These are phyloP conservation scores for Tetheella fluctuosa DNA, from an alignment of 2,888 invertebrate genomes.

Conservation along the genomic window DNA sequence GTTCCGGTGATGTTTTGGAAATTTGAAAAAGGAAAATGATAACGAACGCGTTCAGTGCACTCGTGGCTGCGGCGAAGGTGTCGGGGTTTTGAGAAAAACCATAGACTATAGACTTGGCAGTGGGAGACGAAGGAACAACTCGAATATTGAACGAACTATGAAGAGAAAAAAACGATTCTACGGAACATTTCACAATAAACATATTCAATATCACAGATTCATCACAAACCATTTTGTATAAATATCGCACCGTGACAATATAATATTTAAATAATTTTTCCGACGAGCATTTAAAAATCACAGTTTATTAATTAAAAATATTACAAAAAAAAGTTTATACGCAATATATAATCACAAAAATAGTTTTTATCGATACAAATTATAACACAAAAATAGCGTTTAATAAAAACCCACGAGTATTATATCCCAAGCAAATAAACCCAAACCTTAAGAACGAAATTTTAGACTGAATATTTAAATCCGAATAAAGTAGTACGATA, in stretches of 20 bases:
- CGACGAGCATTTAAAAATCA: constrained; percentile 50
- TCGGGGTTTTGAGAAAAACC: constrained; percentile 20
- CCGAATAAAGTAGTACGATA: constrained; percentile 70
- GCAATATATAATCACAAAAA: constrained; percentile 74
- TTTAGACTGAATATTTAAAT: constrained; percentile 83
- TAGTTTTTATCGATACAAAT: constrained; percentile 53
- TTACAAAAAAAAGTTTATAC: constrained; percentile 52
- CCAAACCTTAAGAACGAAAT: constrained; percentile 81
- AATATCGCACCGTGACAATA: constrained; percentile 63
- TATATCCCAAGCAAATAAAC: constrained; percentile 74
- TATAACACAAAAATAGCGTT: constrained; percentile 55
- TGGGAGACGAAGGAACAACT: constrained; percentile 37
- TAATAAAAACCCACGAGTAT: constrained; percentile 51
- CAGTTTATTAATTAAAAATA: constrained; percentile 55
- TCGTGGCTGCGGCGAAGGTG: constrained; percentile 16
- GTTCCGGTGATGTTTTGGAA: constrained; percentile 20
- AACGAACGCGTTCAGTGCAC: constrained; percentile 24
- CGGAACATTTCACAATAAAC: constrained; percentile 48
- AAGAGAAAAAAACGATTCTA: constrained; percentile 76
- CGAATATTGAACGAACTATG: constrained; percentile 68
- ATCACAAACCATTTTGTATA: constrained; percentile 61
- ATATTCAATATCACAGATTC: constrained; percentile 46
- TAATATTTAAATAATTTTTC: constrained; percentile 45
- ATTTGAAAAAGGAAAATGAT: constrained; percentile 29
- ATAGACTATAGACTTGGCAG: constrained; percentile 30